Evolutionary conservation across 1,140 invertebrate genomes (phyloP), one percentile per base, ranked within the genome.

Genomic region (Vanessa tameamea): DNA sequence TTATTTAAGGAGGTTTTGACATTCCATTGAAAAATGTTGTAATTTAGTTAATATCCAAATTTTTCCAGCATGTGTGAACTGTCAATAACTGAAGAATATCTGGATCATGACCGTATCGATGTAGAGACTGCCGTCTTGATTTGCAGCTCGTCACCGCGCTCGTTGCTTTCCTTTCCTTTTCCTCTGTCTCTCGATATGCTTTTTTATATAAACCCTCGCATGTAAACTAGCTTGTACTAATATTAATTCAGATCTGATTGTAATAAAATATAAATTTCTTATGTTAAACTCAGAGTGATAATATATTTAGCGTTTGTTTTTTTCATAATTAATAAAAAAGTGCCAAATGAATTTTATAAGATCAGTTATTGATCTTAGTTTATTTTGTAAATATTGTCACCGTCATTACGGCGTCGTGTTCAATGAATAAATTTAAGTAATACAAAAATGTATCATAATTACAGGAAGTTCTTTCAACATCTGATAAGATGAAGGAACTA

Each of bases 11-110:
- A 75, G 79, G 77, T 82, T 83, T 83, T 75, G 73, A 70, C 78
- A 75, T 68, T 81, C 81, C 76, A 80, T 85, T 85, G 85, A 87
- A 82, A 79, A 31, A 59, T 59, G 73, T 80, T 77, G 78, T 85
- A 83, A 82, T 83, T 31, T 89, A 89, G 87, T 86, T 87, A 78
- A 88, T 91, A 84, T 89, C 83, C 83, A 87, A n/a, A 86, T 77
- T 81, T 77, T 85, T 76, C 79, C 82, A 89, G 89, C 89, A 91
- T 91, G 89, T 80, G 79, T 83, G 82, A 85, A 87, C 79, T 79
- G 84, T 86, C 80, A 84, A 86, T 87, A 85, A 87, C 82, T 69
- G 73, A 61, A 23, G 88, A 86, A 89, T 84, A 85, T 74, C 64
- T 80, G 82, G 76, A 84, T 77, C 81, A 72, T 81, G 78, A 80